Evolutionary conservation across 64 coral and sea anemone genomes (phyloP).

Genomic region (Trachythela sp.): DNA sequence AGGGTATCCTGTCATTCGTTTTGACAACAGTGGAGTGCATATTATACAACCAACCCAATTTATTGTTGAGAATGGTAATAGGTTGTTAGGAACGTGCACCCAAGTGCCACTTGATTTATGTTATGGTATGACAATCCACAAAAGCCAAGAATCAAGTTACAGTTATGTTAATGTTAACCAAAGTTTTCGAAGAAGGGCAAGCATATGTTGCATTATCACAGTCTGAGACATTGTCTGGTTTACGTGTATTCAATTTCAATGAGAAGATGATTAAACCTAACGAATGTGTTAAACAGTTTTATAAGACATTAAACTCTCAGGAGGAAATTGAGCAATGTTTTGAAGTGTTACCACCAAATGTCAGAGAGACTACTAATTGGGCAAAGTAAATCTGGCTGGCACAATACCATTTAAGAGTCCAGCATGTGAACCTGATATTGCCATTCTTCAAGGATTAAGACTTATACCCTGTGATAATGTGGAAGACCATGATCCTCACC

Average conservation of each 20-base stretch:
- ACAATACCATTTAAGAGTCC: too few species aligned
- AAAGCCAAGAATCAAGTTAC: constrained; percentile 14
- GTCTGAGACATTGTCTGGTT: background rate
- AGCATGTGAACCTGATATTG: too few species aligned
- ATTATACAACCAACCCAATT: constrained; percentile 19
- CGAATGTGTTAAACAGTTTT: constrained; percentile 10
- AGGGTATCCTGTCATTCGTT: constrained; percentile 15
- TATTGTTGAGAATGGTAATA: constrained; percentile 21
- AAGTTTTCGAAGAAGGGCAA: constrained; percentile 30
- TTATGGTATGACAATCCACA: constrained; percentile 34
- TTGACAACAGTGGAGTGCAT: constrained; percentile 21
- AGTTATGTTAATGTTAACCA: constrained; percentile 8
- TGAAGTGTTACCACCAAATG: background rate
- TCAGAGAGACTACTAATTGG: background rate
- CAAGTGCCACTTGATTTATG: constrained; percentile 28
- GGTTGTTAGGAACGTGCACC: background rate
- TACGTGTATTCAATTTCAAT: constrained; percentile 23
- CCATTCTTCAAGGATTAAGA: too few species aligned
- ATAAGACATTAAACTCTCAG: background rate
- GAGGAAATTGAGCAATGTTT: background rate
- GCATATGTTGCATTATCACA: constrained; percentile 28
- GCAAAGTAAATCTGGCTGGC: too few species aligned
- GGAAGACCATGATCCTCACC: background rate
- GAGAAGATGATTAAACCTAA: background rate
- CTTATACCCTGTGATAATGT: background rate